A percentile compares a stretch with the other conserved stretches of the same genome.
phyloP scores from a whole-genome alignment of 2,888 invertebrate species.

The Agapetus fuscipes region DNA sequence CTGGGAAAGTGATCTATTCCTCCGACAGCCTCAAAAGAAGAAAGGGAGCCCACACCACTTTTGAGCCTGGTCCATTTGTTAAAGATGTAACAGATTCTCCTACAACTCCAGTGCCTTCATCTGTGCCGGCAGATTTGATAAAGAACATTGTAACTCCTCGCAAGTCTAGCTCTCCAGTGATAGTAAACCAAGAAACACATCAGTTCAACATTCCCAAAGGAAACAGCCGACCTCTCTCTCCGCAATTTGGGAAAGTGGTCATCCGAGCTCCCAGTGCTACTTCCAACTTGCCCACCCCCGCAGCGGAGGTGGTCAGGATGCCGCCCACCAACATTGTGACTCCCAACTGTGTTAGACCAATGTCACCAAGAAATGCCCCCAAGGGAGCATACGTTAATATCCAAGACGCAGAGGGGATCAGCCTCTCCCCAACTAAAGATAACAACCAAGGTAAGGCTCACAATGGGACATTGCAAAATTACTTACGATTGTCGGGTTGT shows the following conservation, averaged over 20 bases:
- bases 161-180: neutral
- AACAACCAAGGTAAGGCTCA: constrained; percentile 60
- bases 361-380: constrained; percentile 32
- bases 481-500: constrained; percentile 13
- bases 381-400: constrained; percentile 64
- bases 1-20: constrained; percentile 80
- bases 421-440: constrained; percentile 50
- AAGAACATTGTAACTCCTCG: too few relatives aligned
- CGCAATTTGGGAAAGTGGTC: constrained; percentile 55
- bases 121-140: constrained; percentile 36
- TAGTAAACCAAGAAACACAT: constrained; percentile 28
- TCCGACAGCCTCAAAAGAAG: constrained; percentile 74
- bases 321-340: constrained; percentile 56
- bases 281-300: constrained; percentile 26
- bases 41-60: constrained; percentile 75
- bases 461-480: constrained; percentile 24
- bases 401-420: constrained; percentile 52
- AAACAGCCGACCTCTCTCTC: constrained; percentile 44
- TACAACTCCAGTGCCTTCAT: constrained; percentile 34
- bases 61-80: constrained; percentile 80
- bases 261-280: constrained; percentile 46
- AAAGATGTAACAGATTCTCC: constrained; percentile 44
- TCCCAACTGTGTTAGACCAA: constrained; percentile 34
- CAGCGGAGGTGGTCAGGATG: constrained; percentile 48
- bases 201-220: constrained; percentile 23